Percentiles rank a stretch among this genome's conserved stretches.
Conservation (phyloP, 2,113 vertebrate genomes). For the Oreochromis niloticus region DNA sequence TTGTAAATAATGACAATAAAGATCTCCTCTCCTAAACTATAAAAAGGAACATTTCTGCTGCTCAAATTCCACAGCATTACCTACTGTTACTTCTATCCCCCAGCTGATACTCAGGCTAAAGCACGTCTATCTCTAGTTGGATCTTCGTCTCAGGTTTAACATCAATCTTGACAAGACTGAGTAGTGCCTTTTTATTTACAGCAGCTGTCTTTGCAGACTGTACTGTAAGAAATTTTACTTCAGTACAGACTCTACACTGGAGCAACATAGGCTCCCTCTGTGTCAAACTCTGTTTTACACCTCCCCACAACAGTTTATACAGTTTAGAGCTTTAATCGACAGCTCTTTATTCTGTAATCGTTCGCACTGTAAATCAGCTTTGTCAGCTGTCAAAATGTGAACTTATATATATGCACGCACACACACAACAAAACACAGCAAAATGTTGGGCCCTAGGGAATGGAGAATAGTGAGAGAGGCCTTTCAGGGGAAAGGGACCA, state of each 20-base stretch:
- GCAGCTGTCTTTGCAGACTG: background rate
- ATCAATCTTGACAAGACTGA: background rate
- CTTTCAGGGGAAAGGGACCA: background rate
- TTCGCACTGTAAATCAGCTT: background rate
- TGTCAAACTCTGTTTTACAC: background rate
- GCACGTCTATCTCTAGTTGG: background rate
- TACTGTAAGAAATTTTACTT: background rate
- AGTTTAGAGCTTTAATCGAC: background rate
- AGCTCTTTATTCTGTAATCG: background rate
- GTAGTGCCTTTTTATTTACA: background rate
- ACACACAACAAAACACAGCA: background rate
- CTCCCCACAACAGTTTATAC: background rate
- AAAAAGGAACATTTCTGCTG: background rate
- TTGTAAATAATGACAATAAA: background rate
- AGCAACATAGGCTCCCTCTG: background rate
- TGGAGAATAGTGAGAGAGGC: background rate
- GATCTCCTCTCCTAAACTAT: background rate
- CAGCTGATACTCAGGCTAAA: background rate
- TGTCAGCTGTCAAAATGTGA: background rate
- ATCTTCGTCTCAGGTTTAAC: background rate
- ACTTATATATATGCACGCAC: background rate
- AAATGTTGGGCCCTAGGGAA: constrained; percentile 5
- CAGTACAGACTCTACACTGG: background rate
- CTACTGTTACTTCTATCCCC: background rate
- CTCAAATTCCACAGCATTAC: background rate